Base-by-base conservation (phyloP, 2,797 vertebrate species). In the Parambassis ranga region DNA sequence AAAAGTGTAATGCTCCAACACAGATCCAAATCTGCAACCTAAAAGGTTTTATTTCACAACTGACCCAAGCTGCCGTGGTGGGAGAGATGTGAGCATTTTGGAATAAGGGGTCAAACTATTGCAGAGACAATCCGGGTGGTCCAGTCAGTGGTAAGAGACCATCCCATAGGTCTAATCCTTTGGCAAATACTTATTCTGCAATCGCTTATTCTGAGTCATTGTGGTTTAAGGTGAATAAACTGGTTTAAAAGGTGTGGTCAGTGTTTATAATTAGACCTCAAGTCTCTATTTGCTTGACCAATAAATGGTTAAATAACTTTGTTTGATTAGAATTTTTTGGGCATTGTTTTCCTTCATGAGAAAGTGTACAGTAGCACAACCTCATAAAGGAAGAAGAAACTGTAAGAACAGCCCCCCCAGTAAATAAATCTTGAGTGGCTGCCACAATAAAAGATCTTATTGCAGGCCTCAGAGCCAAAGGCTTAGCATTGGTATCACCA, bases 1-100 rank as follows among this genome's bases (percentile, higher is more conserved):
- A 50, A 48, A 32, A 77, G 42, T 46, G 28, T 37, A 43, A 59
- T 57, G 52, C 18, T 24, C 26, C 9, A 39, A 36, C 5, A 7
- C 5, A 11, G 44, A 56, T 75, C 71, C 71, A 77, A 39, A 53
- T 73, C 44, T 2, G 16, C 72, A 60, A 63, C 63, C 44, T 66
- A 65, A 64, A 74, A 71, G 41, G 23, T 26, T n/a, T 32, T 64
- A 49, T 71, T 77, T 56, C 47, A 71, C 56, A 72, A 42, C 23
- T 55, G 59, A 63, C 7, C 38, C 39, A 38, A 28, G 67, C 51
- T 26, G 42, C 19, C 23, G 65, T 4, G 2, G 35, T 50, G 23
- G 43, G 18, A 39, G 32, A 53, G 30, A 2, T 30, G 42, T 1
- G 59, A 50, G 41, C 38, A 57, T n/a, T 70, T 58, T 53, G 35